phyloP scores from a whole-genome alignment of 2,797 vertebrate species.

The Chloroceryle inda region DNA sequence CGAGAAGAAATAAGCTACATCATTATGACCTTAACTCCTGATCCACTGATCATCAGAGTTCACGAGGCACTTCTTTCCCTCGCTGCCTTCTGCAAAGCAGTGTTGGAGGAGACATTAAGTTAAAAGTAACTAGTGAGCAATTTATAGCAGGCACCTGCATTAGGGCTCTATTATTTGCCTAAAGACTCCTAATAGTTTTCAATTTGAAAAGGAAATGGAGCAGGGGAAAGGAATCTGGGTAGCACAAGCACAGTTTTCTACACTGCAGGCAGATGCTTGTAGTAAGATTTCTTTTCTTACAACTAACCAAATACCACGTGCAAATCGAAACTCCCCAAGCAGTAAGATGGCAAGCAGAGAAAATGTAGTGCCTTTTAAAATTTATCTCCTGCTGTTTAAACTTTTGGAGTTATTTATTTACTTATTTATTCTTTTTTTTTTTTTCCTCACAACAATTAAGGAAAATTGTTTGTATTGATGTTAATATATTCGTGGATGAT shows the following conservation, averaged over 20 bases:
- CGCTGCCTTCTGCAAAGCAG: not conserved
- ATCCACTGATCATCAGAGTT: not conserved
- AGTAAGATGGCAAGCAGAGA: not conserved
- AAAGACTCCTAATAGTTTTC: conserved; percentile 73
- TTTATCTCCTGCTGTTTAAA: not conserved
- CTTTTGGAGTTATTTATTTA: not conserved
- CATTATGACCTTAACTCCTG: conserved; percentile 49
- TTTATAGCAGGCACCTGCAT: conserved; percentile 54
- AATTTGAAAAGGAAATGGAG: conserved; percentile 76
- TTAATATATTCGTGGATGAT: not conserved
- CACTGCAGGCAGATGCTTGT: not conserved
- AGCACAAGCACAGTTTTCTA: not conserved
- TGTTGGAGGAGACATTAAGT: conserved; percentile 45
- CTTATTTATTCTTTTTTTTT: not conserved
- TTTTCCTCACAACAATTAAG: not conserved
- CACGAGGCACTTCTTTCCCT: conserved; percentile 59
- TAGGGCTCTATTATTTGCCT: conserved; percentile 72
- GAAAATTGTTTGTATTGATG: not conserved
- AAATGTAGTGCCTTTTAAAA: not conserved
- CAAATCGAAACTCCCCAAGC: not conserved
- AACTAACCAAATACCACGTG: not conserved
- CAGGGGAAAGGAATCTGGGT: conserved; percentile 43
- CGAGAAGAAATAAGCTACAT: conserved; percentile 26
- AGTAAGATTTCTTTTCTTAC: not conserved
- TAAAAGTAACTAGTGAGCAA: conserved; percentile 50